These are phyloP conservation scores for Hystrix brachyura DNA, from an alignment of 2,113 vertebrate genomes.

Conservation along the genomic window DNA sequence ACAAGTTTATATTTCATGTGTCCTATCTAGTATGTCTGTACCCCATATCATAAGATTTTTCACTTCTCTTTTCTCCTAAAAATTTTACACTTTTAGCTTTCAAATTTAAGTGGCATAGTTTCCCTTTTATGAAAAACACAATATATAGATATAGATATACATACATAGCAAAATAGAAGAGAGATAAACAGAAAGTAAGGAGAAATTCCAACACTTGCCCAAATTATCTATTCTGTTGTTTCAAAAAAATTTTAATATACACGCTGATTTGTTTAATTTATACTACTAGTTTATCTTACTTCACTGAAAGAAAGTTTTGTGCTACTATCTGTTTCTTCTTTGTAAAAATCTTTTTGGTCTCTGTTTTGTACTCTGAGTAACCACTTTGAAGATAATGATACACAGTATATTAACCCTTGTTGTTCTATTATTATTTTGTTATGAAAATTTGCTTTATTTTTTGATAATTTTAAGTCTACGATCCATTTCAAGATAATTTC, in stretches of 20 bases:
- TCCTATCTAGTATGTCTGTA: background rate
- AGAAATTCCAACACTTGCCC: background rate
- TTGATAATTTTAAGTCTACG: background rate
- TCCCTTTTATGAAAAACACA: background rate
- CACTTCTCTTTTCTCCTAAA: background rate
- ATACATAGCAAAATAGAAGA: background rate
- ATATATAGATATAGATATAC: background rate
- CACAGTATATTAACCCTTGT: background rate
- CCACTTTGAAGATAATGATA: background rate
- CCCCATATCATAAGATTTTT: background rate
- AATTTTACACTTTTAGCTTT: background rate
- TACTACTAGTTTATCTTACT: background rate
- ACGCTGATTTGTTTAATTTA: background rate
- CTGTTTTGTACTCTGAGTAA: background rate
- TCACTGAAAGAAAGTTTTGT: background rate
- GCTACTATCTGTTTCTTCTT: background rate
- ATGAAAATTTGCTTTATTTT: background rate
- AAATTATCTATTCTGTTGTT: background rate
- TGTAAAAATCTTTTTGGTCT: background rate
- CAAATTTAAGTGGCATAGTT: background rate
- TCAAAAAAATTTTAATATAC: background rate
- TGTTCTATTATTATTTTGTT: background rate
- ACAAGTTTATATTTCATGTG: background rate
- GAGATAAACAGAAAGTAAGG: background rate
- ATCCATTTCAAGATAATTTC: background rate